phyloP scores from a whole-genome alignment of 2,797 vertebrate genomes.

The Rhynchonycteris naso region DNA sequence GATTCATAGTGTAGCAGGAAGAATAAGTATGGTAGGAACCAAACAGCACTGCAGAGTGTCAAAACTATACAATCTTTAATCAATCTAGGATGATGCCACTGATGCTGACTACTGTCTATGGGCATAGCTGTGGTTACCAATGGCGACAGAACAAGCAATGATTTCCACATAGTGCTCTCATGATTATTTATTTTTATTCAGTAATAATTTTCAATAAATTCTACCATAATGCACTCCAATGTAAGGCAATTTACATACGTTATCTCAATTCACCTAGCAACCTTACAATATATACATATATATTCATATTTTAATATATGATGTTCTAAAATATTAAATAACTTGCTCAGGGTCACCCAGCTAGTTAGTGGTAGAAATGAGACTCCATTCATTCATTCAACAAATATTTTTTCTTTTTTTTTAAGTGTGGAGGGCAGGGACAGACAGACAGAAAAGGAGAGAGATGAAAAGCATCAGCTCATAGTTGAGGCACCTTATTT shows the following conservation, averaged over 20 bases:
- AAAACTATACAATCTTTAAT: not conserved
- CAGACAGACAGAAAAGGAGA: too few relatives aligned
- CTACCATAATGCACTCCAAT: slow-evolving; percentile 1
- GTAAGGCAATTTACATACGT: not conserved
- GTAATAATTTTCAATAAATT: slow-evolving; percentile 48
- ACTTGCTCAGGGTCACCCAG: slow-evolving; percentile 30
- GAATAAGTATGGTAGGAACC: not conserved
- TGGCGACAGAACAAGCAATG: not conserved
- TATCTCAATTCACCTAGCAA: not conserved
- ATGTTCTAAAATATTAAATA: slow-evolving; percentile 48
- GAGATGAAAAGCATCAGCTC: too few relatives aligned
- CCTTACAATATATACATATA: not conserved
- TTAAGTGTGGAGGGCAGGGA: too few relatives aligned
- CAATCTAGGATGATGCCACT: not conserved
- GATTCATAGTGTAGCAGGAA: slow-evolving; percentile 19
- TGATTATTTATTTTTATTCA: slow-evolving; percentile 15
- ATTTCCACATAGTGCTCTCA: not conserved
- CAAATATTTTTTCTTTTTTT: not conserved
- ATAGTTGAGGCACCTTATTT: too few relatives aligned
- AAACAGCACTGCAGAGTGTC: not conserved
- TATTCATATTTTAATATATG: slow-evolving; percentile 12
- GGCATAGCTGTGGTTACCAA: not conserved
- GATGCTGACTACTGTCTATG: not conserved
- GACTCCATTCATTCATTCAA: slow-evolving; percentile 35
- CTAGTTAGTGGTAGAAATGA: not conserved